Evolutionary conservation across 1,140 invertebrate species (phyloP), one percentile per base, ranked within the genome.

Genomic region (Sitodiplosis mosellana): DNA sequence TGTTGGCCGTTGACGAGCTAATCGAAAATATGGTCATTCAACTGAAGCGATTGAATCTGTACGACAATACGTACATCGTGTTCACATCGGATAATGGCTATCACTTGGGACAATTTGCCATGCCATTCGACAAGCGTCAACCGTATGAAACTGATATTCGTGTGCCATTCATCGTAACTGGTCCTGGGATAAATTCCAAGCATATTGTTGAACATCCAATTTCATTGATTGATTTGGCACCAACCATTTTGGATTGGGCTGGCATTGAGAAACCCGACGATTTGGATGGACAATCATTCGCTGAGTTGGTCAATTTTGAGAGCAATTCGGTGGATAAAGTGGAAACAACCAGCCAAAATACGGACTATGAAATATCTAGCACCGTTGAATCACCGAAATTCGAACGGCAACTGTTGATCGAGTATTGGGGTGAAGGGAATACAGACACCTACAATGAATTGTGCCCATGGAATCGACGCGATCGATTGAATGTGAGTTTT

Each of bases 61-160:
- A 88, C 6, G 63, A 83, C 5, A 72, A 84, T 54, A 91, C 87
- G 3, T 88, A 81, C 56, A 59, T 91, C 1, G 76, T 91, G 42
- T 87, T 81, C 54, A 82, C 85, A 0, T 89, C 87, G 0, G 87
- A 93, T 60, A 89, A 91, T 69, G 87, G 87, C 44, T 92, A 80
- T 65, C 88, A 92, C 68, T 68, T 90, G 56, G 85, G 86, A 41
- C 87, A 91, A 67, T 89, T 88, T 63, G 77, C 80, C 19, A 72
- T 88, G 65, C 80, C 87, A 0, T 78, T 77, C 56, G 89, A 92
- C 62, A 93, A 93, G 60, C 69, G 88, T 18, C 84, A 89, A 53
- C 80, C 83, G 0, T 93, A 93, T 60, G 86, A 93, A 57, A 80
- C 84, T 3, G 89, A 93, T 58, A 83, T 89, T 33, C 71, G 74